Conservation (phyloP, 2,888 invertebrate species). For the Linnaemya tessellans region DNA sequence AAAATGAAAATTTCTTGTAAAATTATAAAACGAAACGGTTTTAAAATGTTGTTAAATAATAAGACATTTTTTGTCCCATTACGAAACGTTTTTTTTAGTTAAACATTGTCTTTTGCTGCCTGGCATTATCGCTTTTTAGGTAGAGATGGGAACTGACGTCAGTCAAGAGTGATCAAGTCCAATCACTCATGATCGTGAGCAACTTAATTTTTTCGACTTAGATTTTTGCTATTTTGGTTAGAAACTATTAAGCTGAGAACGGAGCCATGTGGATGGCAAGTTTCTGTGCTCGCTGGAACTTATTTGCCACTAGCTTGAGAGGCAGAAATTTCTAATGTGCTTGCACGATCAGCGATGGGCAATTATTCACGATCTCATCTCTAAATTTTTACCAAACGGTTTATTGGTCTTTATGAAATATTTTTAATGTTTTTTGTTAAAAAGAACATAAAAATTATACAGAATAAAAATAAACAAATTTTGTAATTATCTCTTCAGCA, state of each 20-base stretch:
- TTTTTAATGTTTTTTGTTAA: conserved; percentile 54
- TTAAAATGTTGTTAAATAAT: conserved; percentile 34
- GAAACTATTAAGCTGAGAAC: too few relatives aligned
- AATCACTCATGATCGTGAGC: background rate
- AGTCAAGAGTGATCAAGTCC: background rate
- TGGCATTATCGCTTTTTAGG: background rate
- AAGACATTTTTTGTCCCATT: background rate
- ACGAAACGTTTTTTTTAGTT: background rate
- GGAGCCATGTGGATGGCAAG: too few relatives aligned
- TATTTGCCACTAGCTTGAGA: too few relatives aligned
- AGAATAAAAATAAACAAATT: conserved; percentile 6
- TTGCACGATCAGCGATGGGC: background rate
- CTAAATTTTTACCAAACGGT: conserved; percentile 49
- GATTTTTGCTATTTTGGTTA: too few relatives aligned
- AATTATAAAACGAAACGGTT: conserved; percentile 45
- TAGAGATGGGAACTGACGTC: background rate
- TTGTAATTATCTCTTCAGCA: conserved; percentile 36
- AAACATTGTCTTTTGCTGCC: background rate
- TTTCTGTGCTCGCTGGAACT: too few relatives aligned
- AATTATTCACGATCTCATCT: background rate
- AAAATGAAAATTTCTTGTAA: conserved; percentile 29
- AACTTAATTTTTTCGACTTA: background rate
- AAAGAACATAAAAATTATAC: conserved; percentile 28
- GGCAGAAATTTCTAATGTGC: too few relatives aligned
- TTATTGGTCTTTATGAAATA: conserved; percentile 55